Base-by-base conservation (phyloP, 2,888 invertebrate species). In the Tholera decimalis region DNA sequence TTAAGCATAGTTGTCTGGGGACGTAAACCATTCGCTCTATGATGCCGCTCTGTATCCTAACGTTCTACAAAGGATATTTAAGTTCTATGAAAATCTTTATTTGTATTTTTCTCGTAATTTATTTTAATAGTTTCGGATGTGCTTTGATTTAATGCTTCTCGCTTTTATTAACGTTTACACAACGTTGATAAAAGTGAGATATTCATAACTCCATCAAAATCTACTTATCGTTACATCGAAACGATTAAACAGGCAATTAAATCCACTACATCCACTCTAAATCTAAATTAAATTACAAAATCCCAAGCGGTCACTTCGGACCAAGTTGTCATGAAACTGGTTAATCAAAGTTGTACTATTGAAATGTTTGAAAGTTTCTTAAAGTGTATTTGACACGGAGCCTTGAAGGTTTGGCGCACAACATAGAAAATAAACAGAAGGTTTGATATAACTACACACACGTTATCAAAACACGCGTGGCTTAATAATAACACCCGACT, bases 271-370 rank as follows among this genome's bases (percentile, higher is more conserved):
- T 63, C 71, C 35, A 13, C 55, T 46, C 20, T 46, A 56, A 41
- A 64, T 9, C 43, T 51, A 43, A 69, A 71, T 69, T 62, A 47
- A 74, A 75, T 75, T 39, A 47, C 64, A n/a, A 41, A 64, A 68
- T 69, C 75, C 64, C 71, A 44, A 77, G 44, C 71, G 78, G 64
- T 72, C 75, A 62, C 59, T 77, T 61, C 66, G 43, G 51, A 59
- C 46, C 44, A 51, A 78, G 57, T 69, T 72, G 58, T 58, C 66
- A 53, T 50, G 65, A 35, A 66, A 62, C 75, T 62, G 61, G 58
- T 69, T 78, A 60, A 75, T 80, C 78, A 80, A 72, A 80, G 47
- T 79, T 72, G 63, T 75, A 51, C 61, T 63, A 71, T 68, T 61
- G 59, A 64, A 80, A 77, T 79, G 75, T 80, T 79, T 63, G 59